Evolutionary conservation across 2,888 invertebrate species (phyloP).

Genomic region (Tenthredo notha): DNA sequence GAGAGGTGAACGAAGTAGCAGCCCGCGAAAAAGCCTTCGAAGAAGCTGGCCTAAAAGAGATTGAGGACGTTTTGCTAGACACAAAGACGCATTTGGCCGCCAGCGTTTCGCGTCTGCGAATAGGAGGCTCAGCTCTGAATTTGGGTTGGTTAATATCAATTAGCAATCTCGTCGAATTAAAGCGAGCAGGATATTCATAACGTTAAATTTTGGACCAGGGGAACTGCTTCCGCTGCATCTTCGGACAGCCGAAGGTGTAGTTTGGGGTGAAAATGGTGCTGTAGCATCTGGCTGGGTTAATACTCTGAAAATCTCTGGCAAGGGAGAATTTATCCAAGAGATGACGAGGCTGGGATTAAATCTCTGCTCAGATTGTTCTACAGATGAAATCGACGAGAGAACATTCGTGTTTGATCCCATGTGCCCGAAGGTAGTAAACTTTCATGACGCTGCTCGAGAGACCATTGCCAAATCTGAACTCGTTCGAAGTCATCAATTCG

Average conservation of each 20-base stretch:
- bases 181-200: neutral
- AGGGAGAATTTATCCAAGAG: slow-evolving; percentile 78
- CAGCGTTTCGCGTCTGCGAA: slow-evolving; percentile 87
- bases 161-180: neutral
- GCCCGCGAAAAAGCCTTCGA: slow-evolving; percentile 63
- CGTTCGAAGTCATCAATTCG: slow-evolving; percentile 80
- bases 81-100: slow-evolving; percentile 87
- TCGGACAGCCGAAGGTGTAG: slow-evolving; percentile 84
- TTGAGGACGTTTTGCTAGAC: slow-evolving; percentile 84
- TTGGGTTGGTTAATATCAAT: slow-evolving; percentile 74
- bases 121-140: slow-evolving; percentile 86
- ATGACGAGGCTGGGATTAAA: slow-evolving; percentile 79
- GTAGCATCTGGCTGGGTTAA: slow-evolving; percentile 91
- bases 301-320: slow-evolving; percentile 83
- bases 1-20: slow-evolving; percentile 60
- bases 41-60: slow-evolving; percentile 77
- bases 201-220: slow-evolving; percentile 75
- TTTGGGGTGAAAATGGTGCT: slow-evolving; percentile 79
- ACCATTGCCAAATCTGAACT: slow-evolving; percentile 81
- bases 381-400: slow-evolving; percentile 69
- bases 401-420: slow-evolving; percentile 81
- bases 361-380: slow-evolving; percentile 76
- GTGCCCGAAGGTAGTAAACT: slow-evolving; percentile 82
- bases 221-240: slow-evolving; percentile 87
- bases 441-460: slow-evolving; percentile 81